Evolutionary conservation across 2,797 vertebrate genomes (phyloP).

Genomic region (Coranthus polyacanthus): DNA sequence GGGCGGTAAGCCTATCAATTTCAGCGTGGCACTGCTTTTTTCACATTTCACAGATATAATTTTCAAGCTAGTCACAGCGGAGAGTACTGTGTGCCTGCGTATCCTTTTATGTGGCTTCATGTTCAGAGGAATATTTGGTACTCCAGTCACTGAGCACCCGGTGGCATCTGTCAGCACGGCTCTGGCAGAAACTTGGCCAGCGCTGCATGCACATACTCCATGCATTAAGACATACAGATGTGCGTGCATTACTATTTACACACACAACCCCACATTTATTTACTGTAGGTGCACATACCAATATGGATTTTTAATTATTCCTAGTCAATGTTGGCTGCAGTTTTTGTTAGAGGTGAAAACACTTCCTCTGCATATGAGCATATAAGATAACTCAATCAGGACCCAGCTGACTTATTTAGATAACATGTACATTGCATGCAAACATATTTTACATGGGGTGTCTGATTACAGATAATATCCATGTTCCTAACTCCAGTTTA

Average conservation of each 20-base stretch:
- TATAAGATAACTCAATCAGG: not conserved
- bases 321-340: slow-evolving; percentile 6
- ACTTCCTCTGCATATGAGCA: not conserved
- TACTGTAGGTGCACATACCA: not conserved
- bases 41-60: slow-evolving; percentile 33
- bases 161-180: slow-evolving; percentile 54
- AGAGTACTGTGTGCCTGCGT: slow-evolving; percentile 27
- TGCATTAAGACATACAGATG: slow-evolving; percentile 31
- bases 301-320: not conserved
- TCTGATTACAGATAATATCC: slow-evolving; percentile 10
- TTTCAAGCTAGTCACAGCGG: slow-evolving; percentile 51
- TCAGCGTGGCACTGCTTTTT: slow-evolving; percentile 27
- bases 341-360: not conserved
- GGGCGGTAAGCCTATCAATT: slow-evolving; percentile 50
- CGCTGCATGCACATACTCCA: slow-evolving; percentile 5
- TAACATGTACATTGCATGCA: no score
- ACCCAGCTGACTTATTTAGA: no score
- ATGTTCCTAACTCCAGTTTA: slow-evolving; percentile 5
- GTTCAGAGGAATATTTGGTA: slow-evolving; percentile 62
- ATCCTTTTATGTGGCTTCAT: slow-evolving; percentile 56
- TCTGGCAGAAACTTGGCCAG: slow-evolving; percentile 46
- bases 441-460: slow-evolving; percentile 15
- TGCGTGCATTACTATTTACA: slow-evolving; percentile 4
- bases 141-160: slow-evolving; percentile 28
- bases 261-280: slow-evolving; percentile 7